A percentile compares a stretch with the other conserved stretches of the same genome.
These are phyloP conservation scores for Hystrix brachyura DNA, from an alignment of 2,113 vertebrate species.

Conservation along the genomic window DNA sequence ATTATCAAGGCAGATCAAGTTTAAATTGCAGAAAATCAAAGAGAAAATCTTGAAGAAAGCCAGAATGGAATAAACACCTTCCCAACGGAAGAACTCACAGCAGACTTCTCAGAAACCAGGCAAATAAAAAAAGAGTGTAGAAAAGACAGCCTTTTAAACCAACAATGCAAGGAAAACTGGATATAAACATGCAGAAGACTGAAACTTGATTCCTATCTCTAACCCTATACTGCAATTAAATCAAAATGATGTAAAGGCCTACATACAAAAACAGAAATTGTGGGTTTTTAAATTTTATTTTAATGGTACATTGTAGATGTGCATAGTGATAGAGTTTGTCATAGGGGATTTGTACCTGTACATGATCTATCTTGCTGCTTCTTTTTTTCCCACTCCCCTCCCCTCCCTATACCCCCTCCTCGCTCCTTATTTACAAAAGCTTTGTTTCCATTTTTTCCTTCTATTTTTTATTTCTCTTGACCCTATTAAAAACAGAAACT, in stretches of 20 bases:
- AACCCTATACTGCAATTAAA: not conserved
- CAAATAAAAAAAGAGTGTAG: not conserved
- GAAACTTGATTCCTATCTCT: not conserved
- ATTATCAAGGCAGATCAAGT: not conserved
- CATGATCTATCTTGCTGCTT: no score
- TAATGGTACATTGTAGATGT: no score
- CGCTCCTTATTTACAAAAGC: no score
- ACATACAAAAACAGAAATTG: not conserved
- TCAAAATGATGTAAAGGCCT: not conserved
- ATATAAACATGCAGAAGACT: not conserved
- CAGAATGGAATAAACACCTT: not conserved
- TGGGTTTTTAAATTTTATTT: no score
- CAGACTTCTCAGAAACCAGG: not conserved
- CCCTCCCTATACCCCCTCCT: no score
- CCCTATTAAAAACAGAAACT: not conserved
- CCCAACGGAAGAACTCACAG: not conserved
- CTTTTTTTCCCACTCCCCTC: no score
- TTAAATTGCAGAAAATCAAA: not conserved
- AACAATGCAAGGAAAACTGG: not conserved
- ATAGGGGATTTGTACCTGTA: no score
- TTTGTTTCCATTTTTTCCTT: no score
- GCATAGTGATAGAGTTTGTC: no score
- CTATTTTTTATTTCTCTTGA: no score
- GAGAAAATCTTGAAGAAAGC: not conserved
- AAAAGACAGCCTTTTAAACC: not conserved